A percentile compares a stretch with the other conserved stretches of the same genome.
Evolutionary conservation across 1,140 invertebrate genomes (phyloP).

Genomic region (Akabosia matsudoensis): DNA sequence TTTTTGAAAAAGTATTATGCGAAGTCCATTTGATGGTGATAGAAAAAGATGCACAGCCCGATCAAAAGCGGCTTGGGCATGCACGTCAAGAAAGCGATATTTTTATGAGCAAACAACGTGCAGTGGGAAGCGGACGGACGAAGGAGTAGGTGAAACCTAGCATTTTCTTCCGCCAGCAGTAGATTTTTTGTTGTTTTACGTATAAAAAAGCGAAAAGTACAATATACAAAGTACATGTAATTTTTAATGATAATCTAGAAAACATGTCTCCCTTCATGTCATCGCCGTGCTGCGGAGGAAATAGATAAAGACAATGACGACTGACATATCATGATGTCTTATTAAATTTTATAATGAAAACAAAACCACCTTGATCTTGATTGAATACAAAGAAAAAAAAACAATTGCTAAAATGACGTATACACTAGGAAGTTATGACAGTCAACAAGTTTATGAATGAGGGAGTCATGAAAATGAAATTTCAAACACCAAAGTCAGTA

Average conservation of each 20-base stretch:
- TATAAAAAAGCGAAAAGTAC: too few relatives aligned
- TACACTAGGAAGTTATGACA: too few relatives aligned
- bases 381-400: not conserved
- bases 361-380: not conserved
- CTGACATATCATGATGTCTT: not conserved
- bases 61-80: too few relatives aligned
- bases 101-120: too few relatives aligned
- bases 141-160: conserved; percentile 17
- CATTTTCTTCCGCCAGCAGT: conserved; percentile 1
- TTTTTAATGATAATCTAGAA: not conserved
- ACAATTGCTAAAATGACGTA: not conserved
- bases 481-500: too few relatives aligned
- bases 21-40: too few relatives aligned
- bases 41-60: too few relatives aligned
- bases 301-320: not conserved
- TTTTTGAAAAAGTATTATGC: too few relatives aligned
- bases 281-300: too few relatives aligned
- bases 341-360: not conserved
- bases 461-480: too few relatives aligned
- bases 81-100: not conserved
- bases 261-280: not conserved
- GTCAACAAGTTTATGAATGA: too few relatives aligned
- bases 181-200: not conserved
- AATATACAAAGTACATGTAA: too few relatives aligned
- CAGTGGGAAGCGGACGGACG: conserved; percentile 21